Evolutionary conservation across 1,140 invertebrate species (phyloP).

Genomic region (Planococcus citri): DNA sequence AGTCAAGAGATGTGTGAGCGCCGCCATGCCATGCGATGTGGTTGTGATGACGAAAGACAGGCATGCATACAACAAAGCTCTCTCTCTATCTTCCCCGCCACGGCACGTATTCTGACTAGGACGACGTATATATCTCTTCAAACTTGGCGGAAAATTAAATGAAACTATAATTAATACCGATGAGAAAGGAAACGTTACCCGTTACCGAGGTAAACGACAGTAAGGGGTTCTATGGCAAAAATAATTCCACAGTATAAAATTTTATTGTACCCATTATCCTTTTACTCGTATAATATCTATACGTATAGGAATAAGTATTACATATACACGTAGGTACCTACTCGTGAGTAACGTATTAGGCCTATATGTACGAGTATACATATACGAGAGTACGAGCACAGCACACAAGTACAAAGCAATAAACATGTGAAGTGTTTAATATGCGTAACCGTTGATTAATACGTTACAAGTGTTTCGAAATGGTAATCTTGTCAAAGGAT

Average conservation of each 20-base stretch:
- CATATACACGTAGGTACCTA: too few relatives aligned
- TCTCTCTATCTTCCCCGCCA: too few relatives aligned
- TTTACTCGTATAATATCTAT: background rate
- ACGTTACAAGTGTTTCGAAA: slow-evolving; percentile 6
- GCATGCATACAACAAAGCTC: background rate
- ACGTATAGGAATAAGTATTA: too few relatives aligned
- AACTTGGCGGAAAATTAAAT: slow-evolving; percentile 16
- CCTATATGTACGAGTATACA: too few relatives aligned
- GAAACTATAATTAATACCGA: slow-evolving; percentile 18
- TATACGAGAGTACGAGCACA: too few relatives aligned
- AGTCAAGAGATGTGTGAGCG: background rate
- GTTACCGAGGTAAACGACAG: background rate
- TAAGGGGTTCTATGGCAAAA: background rate
- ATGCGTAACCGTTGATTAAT: slow-evolving; percentile 6
- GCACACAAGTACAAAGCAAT: background rate
- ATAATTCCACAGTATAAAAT: background rate
- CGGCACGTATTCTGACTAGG: background rate
- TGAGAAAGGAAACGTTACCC: slow-evolving; percentile 16
- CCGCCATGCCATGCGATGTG: too few relatives aligned
- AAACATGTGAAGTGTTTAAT: slow-evolving; percentile 7
- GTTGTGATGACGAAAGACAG: too few relatives aligned
- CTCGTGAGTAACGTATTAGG: too few relatives aligned
- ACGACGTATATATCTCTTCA: slow-evolving; percentile 11
- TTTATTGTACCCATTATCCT: slow-evolving; percentile 7
- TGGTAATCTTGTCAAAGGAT: slow-evolving; percentile 6